phyloP scores from a whole-genome alignment of 2,888 invertebrate species.

The Troilus luridus region DNA sequence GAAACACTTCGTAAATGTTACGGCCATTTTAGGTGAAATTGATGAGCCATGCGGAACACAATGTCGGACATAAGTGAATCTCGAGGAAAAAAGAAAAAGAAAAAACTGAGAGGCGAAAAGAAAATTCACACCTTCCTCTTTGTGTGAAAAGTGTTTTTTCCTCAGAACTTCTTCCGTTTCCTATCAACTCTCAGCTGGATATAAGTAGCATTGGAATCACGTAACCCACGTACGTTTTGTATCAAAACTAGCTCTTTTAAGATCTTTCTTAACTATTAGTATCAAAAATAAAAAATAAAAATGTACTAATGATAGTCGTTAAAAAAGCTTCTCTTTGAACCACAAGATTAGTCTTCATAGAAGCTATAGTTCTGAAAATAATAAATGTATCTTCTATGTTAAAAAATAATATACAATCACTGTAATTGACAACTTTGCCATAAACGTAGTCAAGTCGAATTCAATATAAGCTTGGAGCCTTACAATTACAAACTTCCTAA shows the following conservation, averaged over 20 bases:
- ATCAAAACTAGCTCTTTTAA: not conserved
- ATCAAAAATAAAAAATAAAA: too few species aligned
- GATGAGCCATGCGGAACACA: slow-evolving; percentile 28
- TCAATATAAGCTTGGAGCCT: too few species aligned
- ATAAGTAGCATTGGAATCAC: not conserved
- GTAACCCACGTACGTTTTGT: not conserved
- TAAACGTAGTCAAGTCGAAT: too few species aligned
- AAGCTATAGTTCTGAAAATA: too few species aligned
- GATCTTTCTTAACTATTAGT: not conserved
- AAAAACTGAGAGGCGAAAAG: not conserved
- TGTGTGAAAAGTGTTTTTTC: slow-evolving; percentile 14
- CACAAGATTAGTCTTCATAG: too few species aligned
- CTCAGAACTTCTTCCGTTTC: slow-evolving; percentile 2
- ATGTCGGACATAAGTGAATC: slow-evolving; percentile 33
- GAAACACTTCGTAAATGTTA: slow-evolving; percentile 1
- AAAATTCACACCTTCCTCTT: not conserved
- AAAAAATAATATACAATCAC: too few species aligned
- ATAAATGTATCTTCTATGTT: too few species aligned
- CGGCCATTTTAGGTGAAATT: not conserved
- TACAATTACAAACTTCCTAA: too few species aligned
- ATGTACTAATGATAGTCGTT: too few species aligned
- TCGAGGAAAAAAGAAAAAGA: not conserved
- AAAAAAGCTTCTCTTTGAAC: too few species aligned
- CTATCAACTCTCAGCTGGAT: not conserved
- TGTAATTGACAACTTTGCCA: too few species aligned